Base-by-base conservation (phyloP, 2,888 invertebrate species). In the Pheosia tremula region DNA sequence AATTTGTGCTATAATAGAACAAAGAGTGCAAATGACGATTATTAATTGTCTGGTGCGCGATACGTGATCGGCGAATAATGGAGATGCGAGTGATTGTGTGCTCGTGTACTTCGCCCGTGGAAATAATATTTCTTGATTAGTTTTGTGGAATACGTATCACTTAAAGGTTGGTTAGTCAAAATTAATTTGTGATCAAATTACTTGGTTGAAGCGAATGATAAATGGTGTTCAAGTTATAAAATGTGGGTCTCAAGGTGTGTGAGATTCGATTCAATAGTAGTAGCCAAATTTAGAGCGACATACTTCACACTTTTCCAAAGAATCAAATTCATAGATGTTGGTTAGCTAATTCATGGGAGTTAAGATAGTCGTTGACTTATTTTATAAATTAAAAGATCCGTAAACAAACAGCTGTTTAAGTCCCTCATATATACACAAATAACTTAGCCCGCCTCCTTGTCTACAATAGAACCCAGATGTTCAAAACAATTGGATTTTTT, bases 401-500 rank as follows among this genome's bases (percentile, higher is more conserved):
- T n/a, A n/a, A n/a, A n/a, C n/a, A 24, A 24, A 24, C 0, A 24
- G 11, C 4, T 10, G 10, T 45, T 45, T 45, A 45, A 2, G 2
- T 9, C 45, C 45, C 24, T 24, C 24, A 1, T 24, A 24, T 2
- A 24, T 24, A 24, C 24, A 24, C 24, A 24, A 10, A 45, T 11
- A 11, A 11, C n/a, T 41, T 41, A 24, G 38, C 5, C 63, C 49
- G 61, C 63, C 85, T 81, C 85, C 64, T 56, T 8, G 65, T 53
- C 83, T 84, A 85, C 58, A 69, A 71, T 71, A 68, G 84, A 80
- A 84, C 82, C 83, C 84, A 84, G 84, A 86, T 85, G 80, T 80
- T 74, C 67, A 78, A 74, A 78, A 69, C 72, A 71, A 72, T 78
- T 68, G 70, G 74, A 67, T 74, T 62, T 52, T 67, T 67, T 66